phyloP scores from a whole-genome alignment of 2,888 invertebrate genomes.

The Thelaira solivaga region DNA sequence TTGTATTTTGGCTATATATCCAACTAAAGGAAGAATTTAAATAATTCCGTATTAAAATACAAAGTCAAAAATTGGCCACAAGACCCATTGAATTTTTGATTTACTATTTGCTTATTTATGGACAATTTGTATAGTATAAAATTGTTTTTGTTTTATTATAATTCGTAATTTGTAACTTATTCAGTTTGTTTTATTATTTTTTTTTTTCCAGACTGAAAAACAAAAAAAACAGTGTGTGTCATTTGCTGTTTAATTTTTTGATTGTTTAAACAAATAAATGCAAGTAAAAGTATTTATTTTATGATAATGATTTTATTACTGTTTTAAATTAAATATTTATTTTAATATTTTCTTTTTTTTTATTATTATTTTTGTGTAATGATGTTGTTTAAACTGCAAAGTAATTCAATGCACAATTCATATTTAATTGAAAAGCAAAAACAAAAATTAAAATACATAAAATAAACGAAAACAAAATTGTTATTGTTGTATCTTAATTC shows the following conservation, averaged over 20 bases:
- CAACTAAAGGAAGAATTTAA: too few species aligned
- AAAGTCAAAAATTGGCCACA: too few species aligned
- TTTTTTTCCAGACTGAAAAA: too few species aligned
- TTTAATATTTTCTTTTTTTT: too few species aligned
- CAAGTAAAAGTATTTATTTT: slow-evolving; percentile 22
- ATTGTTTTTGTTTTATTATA: too few species aligned
- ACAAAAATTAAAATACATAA: background rate
- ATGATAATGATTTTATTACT: slow-evolving; percentile 43
- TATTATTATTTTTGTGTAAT: slow-evolving; percentile 20
- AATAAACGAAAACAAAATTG: background rate
- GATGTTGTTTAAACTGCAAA: slow-evolving; percentile 39
- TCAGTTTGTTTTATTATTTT: too few species aligned
- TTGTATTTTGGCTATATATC: too few species aligned
- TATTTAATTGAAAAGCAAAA: slow-evolving; percentile 25
- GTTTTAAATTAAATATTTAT: slow-evolving; percentile 28
- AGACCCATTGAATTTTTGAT: too few species aligned
- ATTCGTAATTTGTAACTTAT: too few species aligned
- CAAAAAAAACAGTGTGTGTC: background rate
- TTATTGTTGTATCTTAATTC: slow-evolving; percentile 12
- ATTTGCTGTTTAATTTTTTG: slow-evolving; percentile 7
- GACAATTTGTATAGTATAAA: too few species aligned
- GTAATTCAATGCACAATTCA: slow-evolving; percentile 50
- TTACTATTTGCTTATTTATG: too few species aligned
- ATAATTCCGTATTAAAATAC: too few species aligned
- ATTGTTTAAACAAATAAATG: slow-evolving; percentile 4